Percentiles rank a stretch among this genome's conserved stretches.
Evolutionary conservation across 2,888 invertebrate genomes (phyloP).

Genomic region (Altica lythri): DNA sequence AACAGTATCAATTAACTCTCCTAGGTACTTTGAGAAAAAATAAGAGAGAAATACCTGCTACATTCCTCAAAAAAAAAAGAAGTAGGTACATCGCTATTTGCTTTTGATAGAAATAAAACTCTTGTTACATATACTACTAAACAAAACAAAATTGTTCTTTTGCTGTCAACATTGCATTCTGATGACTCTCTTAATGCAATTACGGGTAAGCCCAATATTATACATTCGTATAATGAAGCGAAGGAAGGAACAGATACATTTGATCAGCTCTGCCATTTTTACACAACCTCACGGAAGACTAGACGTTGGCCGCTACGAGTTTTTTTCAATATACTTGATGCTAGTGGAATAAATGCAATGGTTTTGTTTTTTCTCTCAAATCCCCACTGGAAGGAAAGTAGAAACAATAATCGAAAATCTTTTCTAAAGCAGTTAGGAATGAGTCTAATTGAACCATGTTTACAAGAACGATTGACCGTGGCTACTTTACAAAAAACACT

Average conservation of each 20-base stretch:
- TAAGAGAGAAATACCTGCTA: too few species aligned
- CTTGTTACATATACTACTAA: constrained; percentile 39
- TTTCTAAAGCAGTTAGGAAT: neutral
- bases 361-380: neutral
- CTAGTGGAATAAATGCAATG: constrained; percentile 32
- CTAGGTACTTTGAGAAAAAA: too few species aligned
- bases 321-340: constrained; percentile 38
- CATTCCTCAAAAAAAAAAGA: too few species aligned
- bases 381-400: neutral
- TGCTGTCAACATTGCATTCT: constrained; percentile 36
- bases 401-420: neutral
- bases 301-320: constrained; percentile 39
- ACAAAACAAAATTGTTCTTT: constrained; percentile 38
- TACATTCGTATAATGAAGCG: constrained; percentile 24
- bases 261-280: constrained; percentile 30
- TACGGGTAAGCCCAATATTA: constrained; percentile 31
- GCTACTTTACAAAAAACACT: constrained; percentile 15
- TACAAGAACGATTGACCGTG: constrained; percentile 15
- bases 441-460: constrained; percentile 14
- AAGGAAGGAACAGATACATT: constrained; percentile 26
- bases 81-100: too few species aligned
- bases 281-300: constrained; percentile 38
- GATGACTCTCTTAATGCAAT: constrained; percentile 37
- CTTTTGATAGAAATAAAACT: too few species aligned
- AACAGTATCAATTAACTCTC: too few species aligned